Base-by-base conservation (phyloP, 1,140 invertebrate genomes). In the Drosophila azteca region DNA sequence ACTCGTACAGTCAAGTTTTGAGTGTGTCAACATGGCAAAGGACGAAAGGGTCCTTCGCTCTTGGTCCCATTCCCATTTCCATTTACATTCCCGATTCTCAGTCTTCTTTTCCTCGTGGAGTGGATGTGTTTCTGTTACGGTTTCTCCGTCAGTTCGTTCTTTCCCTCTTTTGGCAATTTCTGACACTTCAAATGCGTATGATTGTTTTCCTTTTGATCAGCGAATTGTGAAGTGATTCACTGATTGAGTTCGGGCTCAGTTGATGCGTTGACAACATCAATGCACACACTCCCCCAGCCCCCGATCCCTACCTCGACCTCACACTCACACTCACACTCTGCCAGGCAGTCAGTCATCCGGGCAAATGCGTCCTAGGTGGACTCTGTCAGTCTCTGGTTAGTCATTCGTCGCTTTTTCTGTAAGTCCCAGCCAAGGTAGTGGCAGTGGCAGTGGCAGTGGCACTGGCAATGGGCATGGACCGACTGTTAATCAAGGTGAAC, bases 181-280 rank as follows among this genome's bases (percentile, higher is more conserved):
- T 88, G 83, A 83, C 83, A 88, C 83, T 88, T 88, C 79, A 88
- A 88, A 88, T 88, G 84, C 84, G 84, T 88, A 88, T 88, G 83
- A 88, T 88, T 88, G 84, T 88, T 88, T 77, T 88, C 78, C 84
- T 88, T 88, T 88, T 88, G 83, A 88, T 88, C 83, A 88, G 83
- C 83, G 83, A 88, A 64, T 87, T 88, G 83, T 88, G 79, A 88
- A 88, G 85, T 89, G 83, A 88, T 88, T 88, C 79, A 77, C 83
- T 88, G 83, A 88, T 88, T 88, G 83, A 88, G 83, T 88, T 88
- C 83, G 79, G 83, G 68, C 87, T 88, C 83, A 72, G 79, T 77
- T 88, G 83, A 69, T 79, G 79, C 76, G 83, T 79, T 77, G 72
- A 88, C 83, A 88, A 88, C 84, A 77, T 73, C 81, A 85, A 62